Percentiles rank a stretch among this genome's conserved stretches.
Conservation (phyloP, 92 coral and sea anemone species). For the Bergia sp. region DNA sequence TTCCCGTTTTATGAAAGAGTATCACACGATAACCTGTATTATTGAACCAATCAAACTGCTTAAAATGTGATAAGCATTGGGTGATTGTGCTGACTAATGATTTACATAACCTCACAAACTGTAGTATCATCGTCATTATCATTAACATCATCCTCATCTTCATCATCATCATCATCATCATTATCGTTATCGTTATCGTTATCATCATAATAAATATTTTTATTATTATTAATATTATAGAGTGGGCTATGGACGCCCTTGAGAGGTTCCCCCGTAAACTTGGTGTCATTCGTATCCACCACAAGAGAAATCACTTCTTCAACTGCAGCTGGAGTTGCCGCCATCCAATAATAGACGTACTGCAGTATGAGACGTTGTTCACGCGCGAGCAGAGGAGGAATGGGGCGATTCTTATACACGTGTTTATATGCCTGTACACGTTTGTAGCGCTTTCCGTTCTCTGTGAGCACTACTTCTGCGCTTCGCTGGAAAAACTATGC, state of each 20-base stretch:
- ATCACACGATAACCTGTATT: no score
- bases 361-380: constrained; percentile 89
- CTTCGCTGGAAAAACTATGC: constrained; percentile 94
- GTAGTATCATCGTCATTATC: no score
- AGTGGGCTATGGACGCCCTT: constrained; percentile 41
- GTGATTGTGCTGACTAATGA: no score
- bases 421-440: constrained; percentile 84
- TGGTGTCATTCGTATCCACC: constrained; percentile 64
- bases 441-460: constrained; percentile 87
- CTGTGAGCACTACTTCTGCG: constrained; percentile 98
- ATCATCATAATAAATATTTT: neutral
- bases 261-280: constrained; percentile 60
- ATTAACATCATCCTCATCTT: neutral
- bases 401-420: constrained; percentile 87
- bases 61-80: no score
- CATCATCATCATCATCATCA: no score
- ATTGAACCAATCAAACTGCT: no score
- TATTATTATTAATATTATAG: neutral
- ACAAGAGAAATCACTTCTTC: constrained; percentile 66
- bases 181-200: no score
- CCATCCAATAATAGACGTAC: constrained; percentile 79
- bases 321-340: constrained; percentile 70
- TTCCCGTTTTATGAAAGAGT: no score
- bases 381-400: constrained; percentile 87
- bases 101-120: no score